Conservation (phyloP, 2,113 vertebrate species). For the Upupa epops region DNA sequence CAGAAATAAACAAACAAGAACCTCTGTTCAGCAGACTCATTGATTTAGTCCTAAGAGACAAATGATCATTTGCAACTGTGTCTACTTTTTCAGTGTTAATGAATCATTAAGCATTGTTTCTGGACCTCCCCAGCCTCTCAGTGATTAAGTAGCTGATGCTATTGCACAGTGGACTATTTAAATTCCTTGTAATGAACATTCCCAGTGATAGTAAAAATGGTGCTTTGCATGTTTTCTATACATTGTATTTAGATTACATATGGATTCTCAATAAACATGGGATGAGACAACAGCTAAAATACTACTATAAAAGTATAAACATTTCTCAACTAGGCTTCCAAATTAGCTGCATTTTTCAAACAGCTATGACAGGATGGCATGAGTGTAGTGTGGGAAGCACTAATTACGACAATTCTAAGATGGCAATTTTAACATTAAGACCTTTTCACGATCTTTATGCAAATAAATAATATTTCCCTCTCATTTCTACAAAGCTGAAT, state of each 20-base stretch:
- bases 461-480: background rate
- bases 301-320: background rate
- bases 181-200: background rate
- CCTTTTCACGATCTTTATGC: background rate
- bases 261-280: constrained; percentile 35
- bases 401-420: background rate
- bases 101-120: constrained; percentile 24
- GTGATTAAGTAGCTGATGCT: constrained; percentile 14
- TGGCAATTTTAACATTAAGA: background rate
- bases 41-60: background rate
- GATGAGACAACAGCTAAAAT: constrained; percentile 30
- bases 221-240: background rate
- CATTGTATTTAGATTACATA: constrained; percentile 38
- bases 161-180: background rate
- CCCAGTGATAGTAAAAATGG: background rate
- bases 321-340: constrained; percentile 4
- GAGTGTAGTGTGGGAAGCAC: background rate
- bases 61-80: constrained; percentile 2
- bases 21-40: background rate
- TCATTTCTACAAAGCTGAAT: background rate
- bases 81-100: background rate
- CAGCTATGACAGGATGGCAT: background rate
- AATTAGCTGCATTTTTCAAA: constrained; percentile 48
- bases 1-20: background rate
- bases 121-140: background rate